Evolutionary conservation across 2,888 invertebrate genomes (phyloP), one percentile per base, ranked within the genome.

Genomic region (Chrysotoxum bicinctum): DNA sequence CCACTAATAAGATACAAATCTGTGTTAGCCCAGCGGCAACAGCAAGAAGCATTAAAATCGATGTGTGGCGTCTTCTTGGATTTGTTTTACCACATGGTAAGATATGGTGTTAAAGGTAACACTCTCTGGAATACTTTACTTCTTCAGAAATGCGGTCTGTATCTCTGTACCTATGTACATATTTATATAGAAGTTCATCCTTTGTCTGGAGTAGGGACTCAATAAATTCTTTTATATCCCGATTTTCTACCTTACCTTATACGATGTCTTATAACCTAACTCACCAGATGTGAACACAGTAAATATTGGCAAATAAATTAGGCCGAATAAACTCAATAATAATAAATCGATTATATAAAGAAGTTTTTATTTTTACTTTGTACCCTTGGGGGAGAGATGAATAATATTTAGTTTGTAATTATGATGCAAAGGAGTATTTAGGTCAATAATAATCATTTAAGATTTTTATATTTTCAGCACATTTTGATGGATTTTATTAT

Each of bases 1-100:
- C 80, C 75, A 80, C 80, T 80, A 75, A 40, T 75, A 80, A 80
- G 80, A 80, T 80, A 75, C 75, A 75, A 75, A 80, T 75, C 75
- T 62, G 54, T 75, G 19, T 32, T 45, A 64, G 32, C 64, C 48
- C 48, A 73, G 78, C 54, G 54, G 23, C 14, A 19, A 19, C 30
- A 45, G 30, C 45, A 64, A 30, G n/a, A 21, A 60, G 40, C 30
- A 58, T 37, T 35, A 48, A 79, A 74, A 73, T 68, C 68, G 50
- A 52, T 58, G 60, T 48, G 37, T 48, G 43, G 62, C 52, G 45
- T 37, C 40, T 26, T 16, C 35, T 8, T 58, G 35, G 10, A 30
- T 30, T 12, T 23, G 32, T 70, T 70, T 12, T 56, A 40, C 69
- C 21, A 21, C 58, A 50, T 12, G 19, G 32, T 16, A 9, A 56